Base-by-base conservation (phyloP, 1,140 invertebrate genomes). In the Drosophila santomea region DNA sequence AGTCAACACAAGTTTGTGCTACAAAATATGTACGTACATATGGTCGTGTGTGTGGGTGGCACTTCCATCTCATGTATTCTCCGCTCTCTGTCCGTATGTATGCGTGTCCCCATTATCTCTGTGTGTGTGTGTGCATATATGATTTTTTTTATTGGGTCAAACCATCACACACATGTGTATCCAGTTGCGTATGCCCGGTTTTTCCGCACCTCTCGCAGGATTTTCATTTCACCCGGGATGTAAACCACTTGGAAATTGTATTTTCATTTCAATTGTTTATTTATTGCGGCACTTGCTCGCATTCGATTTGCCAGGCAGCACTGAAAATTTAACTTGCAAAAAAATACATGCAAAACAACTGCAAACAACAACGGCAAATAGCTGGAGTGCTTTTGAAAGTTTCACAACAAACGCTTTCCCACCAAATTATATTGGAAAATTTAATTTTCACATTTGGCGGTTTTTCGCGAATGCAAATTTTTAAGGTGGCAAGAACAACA, bases 231-330 rank as follows among this genome's bases (percentile, higher is more conserved):
- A 59, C 51, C 38, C 38, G 48, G 57, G 63, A 77, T 89, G 80
- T 69, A 84, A 90, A 89, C 84, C 85, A 89, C 84, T 89, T 90
- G 84, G 89, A 89, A 90, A 89, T 89, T 80, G 84, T 89, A 89
- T 89, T 89, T 90, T 90, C 85, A 89, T 89, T 89, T 89, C 84
- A 90, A 89, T 89, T 89, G 84, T 89, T 89, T 89, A 89, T 89
- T 89, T 89, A 89, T 89, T 89, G 84, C 85, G 69, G 77, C 84
- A 89, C 84, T 89, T 84, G 80, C 84, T 90, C 85, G 85, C 84
- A 90, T 89, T 90, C 84, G 84, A 89, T 89, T 89, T 89, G 57
- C 80, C 64, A 74, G 71, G 41, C 52, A 66, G 54, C 63, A 36
- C 57, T 64, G 57, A 66, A 80, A 52, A 62, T 58, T 44, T 59